Percentiles rank a stretch among this genome's conserved stretches.
These are phyloP conservation scores for Clupea harengus DNA, from an alignment of 2,113 vertebrate species.

Conservation along the genomic window DNA sequence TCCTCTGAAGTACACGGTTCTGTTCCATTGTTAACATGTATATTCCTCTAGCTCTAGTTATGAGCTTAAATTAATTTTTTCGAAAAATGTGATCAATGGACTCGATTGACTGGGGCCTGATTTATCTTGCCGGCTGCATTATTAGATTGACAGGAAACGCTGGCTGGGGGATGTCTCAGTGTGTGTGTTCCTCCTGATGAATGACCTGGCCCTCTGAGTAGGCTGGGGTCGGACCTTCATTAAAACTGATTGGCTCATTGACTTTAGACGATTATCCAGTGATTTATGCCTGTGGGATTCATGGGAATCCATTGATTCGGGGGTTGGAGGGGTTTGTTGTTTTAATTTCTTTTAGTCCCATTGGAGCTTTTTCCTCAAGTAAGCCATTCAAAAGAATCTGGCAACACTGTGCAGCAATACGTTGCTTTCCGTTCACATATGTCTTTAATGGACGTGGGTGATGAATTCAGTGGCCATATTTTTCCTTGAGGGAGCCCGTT, in stretches of 20 bases:
- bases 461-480: neutral
- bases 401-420: too few relatives aligned
- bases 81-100: neutral
- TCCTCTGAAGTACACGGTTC: neutral
- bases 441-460: neutral
- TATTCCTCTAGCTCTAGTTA: too few relatives aligned
- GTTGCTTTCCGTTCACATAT: neutral
- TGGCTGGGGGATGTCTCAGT: neutral
- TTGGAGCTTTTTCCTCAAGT: too few relatives aligned
- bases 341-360: neutral
- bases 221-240: conserved; percentile 6
- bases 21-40: neutral
- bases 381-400: neutral
- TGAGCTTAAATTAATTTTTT: neutral
- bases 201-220: conserved; percentile 4
- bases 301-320: conserved; percentile 13
- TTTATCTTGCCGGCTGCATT: conserved; percentile 7
- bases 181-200: neutral
- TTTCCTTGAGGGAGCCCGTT: neutral
- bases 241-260: conserved; percentile 33
- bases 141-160: conserved; percentile 12
- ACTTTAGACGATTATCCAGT: conserved; percentile 47
- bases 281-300: conserved; percentile 55
- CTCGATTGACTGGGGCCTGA: neutral
- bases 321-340: neutral